Evolutionary conservation across 2,797 vertebrate genomes (phyloP).

Genomic region (Petrocephalus sullivani): DNA sequence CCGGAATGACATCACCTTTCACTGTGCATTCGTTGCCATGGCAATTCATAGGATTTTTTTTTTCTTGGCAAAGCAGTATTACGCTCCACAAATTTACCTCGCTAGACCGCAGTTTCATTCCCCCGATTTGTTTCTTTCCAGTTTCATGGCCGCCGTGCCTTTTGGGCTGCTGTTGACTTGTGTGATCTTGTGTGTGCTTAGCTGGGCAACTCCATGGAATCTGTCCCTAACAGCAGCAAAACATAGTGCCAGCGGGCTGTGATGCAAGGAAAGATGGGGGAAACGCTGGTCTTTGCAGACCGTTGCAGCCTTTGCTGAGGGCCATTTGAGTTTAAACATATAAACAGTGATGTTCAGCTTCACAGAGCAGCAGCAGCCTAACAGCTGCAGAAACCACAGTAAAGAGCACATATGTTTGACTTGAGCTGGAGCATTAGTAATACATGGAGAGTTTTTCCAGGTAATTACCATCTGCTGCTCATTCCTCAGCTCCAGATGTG

Average conservation of each 20-base stretch:
- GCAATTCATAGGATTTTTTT: conserved; percentile 54
- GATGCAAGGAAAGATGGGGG: neutral
- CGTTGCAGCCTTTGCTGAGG: neutral
- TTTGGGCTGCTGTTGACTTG: neutral
- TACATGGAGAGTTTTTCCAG: neutral
- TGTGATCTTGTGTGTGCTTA: neutral
- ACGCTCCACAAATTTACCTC: conserved; percentile 39
- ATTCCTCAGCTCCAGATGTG: neutral
- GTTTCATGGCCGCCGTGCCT: neutral
- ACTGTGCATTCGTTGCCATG: conserved; percentile 64
- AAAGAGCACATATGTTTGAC: neutral
- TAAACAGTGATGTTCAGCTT: neutral
- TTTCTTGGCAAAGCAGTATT: conserved; percentile 54
- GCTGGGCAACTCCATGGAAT: neutral
- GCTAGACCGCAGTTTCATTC: neutral
- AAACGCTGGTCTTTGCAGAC: neutral
- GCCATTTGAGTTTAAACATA: neutral
- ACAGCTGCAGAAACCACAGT: neutral
- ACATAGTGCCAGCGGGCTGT: neutral
- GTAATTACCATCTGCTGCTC: neutral
- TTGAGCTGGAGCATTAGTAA: neutral
- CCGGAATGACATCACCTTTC: conserved; percentile 67
- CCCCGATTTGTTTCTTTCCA: neutral
- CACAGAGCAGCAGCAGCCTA: neutral
- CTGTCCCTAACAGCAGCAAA: neutral